These are phyloP conservation scores for Musca domestica DNA, from an alignment of 1,140 invertebrate species.

Conservation along the genomic window DNA sequence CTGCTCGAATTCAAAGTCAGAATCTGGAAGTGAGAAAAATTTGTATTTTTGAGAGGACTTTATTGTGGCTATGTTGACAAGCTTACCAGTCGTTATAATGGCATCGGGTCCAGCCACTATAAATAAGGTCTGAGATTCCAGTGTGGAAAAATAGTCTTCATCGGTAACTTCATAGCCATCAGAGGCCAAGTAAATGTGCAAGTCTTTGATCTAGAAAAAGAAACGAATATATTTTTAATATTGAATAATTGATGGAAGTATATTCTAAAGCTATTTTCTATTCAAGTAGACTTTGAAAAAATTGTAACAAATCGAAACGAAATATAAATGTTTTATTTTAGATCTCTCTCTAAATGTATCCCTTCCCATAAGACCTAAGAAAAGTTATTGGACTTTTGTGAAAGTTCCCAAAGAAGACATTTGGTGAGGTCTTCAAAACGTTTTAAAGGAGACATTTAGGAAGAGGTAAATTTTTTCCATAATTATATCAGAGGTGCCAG, in stretches of 20 bases:
- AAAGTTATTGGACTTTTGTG: too few relatives aligned
- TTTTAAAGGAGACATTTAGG: too few relatives aligned
- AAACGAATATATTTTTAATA: not conserved
- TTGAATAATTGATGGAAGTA: not conserved
- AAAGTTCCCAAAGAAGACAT: too few relatives aligned
- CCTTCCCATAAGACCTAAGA: too few relatives aligned
- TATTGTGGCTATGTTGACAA: not conserved
- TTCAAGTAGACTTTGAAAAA: too few relatives aligned
- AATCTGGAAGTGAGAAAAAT: slow-evolving; percentile 32
- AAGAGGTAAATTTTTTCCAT: too few relatives aligned
- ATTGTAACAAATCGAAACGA: too few relatives aligned
- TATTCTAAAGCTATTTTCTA: not conserved
- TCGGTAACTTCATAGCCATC: slow-evolving; percentile 73
- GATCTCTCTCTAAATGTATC: too few relatives aligned
- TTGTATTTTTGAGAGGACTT: not conserved
- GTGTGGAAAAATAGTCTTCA: slow-evolving; percentile 70
- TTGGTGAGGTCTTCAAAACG: too few relatives aligned
- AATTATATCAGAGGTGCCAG: too few relatives aligned
- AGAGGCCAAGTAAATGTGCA: slow-evolving; percentile 57
- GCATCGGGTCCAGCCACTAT: slow-evolving; percentile 64
- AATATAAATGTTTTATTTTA: too few relatives aligned
- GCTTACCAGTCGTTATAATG: slow-evolving; percentile 66
- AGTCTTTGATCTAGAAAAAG: slow-evolving; percentile 38
- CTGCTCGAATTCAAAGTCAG: slow-evolving; percentile 48
- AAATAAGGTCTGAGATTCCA: slow-evolving; percentile 70